A percentile compares a stretch with the other conserved stretches of the same genome.
phyloP scores from a whole-genome alignment of 2,888 invertebrate species.

The Diarsia mendica region DNA sequence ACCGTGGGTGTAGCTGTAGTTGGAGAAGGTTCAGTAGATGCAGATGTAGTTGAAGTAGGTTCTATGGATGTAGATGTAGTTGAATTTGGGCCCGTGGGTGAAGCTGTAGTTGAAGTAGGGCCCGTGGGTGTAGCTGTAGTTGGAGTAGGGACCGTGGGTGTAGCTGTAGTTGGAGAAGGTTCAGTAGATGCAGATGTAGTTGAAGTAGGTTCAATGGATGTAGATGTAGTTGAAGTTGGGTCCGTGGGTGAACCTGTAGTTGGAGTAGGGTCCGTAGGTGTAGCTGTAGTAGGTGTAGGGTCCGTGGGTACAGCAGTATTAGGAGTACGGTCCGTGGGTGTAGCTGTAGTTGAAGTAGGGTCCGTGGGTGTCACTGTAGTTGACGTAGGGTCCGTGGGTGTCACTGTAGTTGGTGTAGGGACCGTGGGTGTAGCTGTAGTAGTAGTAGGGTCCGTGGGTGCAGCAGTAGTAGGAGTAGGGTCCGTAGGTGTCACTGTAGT shows the following conservation, averaged over 20 bases:
- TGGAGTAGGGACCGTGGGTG: accelerated
- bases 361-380: accelerated
- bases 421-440: not conserved
- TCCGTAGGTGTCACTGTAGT: no score
- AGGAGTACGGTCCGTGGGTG: accelerated
- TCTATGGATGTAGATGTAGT: no score
- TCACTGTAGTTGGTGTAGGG: not conserved
- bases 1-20: not conserved
- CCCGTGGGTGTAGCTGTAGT: accelerated
- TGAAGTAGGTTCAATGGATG: no score
- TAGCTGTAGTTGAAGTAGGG: not conserved
- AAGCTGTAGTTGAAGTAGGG: accelerated
- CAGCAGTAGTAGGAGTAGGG: not conserved
- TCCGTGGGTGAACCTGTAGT: no score
- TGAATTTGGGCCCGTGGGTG: no score
- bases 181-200: no score
- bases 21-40: not conserved
- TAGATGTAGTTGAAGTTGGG: no score
- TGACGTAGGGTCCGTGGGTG: accelerated
- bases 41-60: not conserved
- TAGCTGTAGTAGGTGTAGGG: not conserved
- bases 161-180: no score
- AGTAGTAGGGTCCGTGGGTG: not conserved
- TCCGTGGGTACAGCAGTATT: not conserved
- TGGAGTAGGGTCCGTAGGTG: no score